A percentile compares a stretch with the other conserved stretches of the same genome.
These are phyloP conservation scores for Busseola fusca DNA, from an alignment of 2,888 invertebrate species.

Conservation along the genomic window DNA sequence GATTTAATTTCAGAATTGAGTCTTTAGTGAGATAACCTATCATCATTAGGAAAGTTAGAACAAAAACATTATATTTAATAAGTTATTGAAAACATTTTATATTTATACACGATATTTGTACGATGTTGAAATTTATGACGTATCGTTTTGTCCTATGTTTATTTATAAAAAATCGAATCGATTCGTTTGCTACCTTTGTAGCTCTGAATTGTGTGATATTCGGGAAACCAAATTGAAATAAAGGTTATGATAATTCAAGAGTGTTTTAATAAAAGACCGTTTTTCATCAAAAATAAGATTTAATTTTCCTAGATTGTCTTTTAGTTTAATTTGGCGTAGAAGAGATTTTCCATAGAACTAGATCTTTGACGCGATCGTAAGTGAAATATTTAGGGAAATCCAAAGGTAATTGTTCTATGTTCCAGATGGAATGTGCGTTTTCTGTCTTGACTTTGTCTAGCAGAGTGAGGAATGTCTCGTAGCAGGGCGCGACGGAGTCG, in stretches of 20 bases:
- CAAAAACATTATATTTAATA: conserved; percentile 59
- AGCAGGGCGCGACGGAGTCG: conserved; percentile 95
- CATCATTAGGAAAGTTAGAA: conserved; percentile 56
- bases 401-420: conserved; percentile 89
- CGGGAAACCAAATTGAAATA: conserved; percentile 68
- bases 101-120: conserved; percentile 64
- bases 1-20: conserved; percentile 62
- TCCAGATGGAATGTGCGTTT: conserved; percentile 86
- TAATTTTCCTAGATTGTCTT: conserved; percentile 66
- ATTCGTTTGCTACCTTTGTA: conserved; percentile 44
- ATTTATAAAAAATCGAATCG: conserved; percentile 63
- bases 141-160: conserved; percentile 65
- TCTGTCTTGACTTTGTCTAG: conserved; percentile 86
- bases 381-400: conserved; percentile 95
- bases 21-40: conserved; percentile 67
- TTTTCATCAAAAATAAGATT: conserved; percentile 54
- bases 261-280: conserved; percentile 48
- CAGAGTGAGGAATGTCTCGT: conserved; percentile 93
- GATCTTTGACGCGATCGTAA: conserved; percentile 93
- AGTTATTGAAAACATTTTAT: conserved; percentile 64
- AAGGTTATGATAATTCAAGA: conserved; percentile 53
- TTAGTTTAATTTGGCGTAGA: conserved; percentile 71
- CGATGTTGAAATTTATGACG: conserved; percentile 67
- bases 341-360: conserved; percentile 92
- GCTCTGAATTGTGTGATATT: conserved; percentile 57